These are phyloP conservation scores for Drosophila peninsularis DNA, from an alignment of 2,888 invertebrate species.

Conservation along the genomic window DNA sequence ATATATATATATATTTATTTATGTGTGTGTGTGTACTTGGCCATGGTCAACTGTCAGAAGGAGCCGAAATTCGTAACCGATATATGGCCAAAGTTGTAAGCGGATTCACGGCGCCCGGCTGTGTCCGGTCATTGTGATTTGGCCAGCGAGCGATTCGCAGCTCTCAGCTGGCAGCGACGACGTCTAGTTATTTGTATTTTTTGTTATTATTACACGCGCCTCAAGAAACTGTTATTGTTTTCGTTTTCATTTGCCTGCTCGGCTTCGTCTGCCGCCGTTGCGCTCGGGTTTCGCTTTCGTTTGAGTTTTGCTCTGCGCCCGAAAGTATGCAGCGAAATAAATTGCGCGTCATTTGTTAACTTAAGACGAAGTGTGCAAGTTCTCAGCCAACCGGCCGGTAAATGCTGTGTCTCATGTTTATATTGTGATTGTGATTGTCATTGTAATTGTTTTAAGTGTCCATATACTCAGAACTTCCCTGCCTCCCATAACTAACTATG, in stretches of 20 bases:
- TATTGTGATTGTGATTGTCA: not conserved
- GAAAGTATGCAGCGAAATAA: slow-evolving; percentile 17
- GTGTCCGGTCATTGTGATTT: slow-evolving; percentile 28
- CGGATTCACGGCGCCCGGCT: slow-evolving; percentile 54
- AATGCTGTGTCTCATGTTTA: slow-evolving; percentile 1
- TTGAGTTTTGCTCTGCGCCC: not conserved
- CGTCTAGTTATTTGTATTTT: not conserved
- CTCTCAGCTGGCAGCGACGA: slow-evolving; percentile 2
- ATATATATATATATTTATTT: not conserved
- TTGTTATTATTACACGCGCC: slow-evolving; percentile 4
- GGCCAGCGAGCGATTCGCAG: slow-evolving; percentile 36
- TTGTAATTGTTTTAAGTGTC: not conserved
- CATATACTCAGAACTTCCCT: not conserved
- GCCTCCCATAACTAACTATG: not conserved
- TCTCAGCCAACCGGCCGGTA: slow-evolving; percentile 5
- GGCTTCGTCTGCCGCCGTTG: not conserved
- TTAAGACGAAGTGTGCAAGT: slow-evolving; percentile 7
- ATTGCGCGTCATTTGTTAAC: slow-evolving; percentile 16
- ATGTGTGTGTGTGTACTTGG: slow-evolving; percentile 13
- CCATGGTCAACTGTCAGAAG: slow-evolving; percentile 52
- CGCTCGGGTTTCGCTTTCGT: slow-evolving; percentile 2
- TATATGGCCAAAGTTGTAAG: slow-evolving; percentile 43
- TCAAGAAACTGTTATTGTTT: slow-evolving; percentile 13
- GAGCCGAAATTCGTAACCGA: slow-evolving; percentile 50
- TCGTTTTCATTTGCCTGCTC: slow-evolving; percentile 3